Base-by-base conservation (phyloP, 2,113 vertebrate genomes). In the Struthio camelus region DNA sequence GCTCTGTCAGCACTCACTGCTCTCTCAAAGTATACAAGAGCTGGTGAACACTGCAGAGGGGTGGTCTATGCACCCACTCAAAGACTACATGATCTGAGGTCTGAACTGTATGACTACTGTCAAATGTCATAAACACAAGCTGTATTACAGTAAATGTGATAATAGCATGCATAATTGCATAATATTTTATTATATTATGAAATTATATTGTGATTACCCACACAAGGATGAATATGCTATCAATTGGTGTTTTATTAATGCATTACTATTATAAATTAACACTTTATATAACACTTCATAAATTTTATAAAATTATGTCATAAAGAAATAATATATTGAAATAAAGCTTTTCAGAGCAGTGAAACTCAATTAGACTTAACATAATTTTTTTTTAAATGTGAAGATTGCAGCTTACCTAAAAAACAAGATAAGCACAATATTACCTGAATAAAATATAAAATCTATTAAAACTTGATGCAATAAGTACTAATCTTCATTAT, bases 1-100 rank as follows among this genome's bases (percentile, higher is more conserved):
- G 12, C 7, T 9, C 7, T 59, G 34, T 25, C 17, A 85, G 50
- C 14, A n/a, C n/a, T 67, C 40, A 7, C 23, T 70, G 36, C 14
- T 40, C 0, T 54, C 19, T 69, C 48, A 15, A 32, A 44, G 51
- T 11, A 30, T 0, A 36, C 4, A 2, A 1, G 10, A 34, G 12
- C 40, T 62, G 34, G 25, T 51, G 48, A 85, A 18, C 28, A 28
- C 27, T 8, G 40, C 10, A 3, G 48, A 58, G 46, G 10, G 27
- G 12, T 53, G 48, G 38, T 14, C 54, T 56, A 28, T 28, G 27
- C 54, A 56, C 54, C 54, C 54, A 16, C 54, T 56, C 54, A 56
- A 8, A 56, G n/a, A 58, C 32, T 34, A n/a, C 65, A 19, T 0
- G 0, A 25, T 40, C 53, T 46, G n/a, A 51, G 40, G 11, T 34